Evolutionary conservation across 2,113 vertebrate genomes (phyloP).

Genomic region (Eretmochelys imbricata): DNA sequence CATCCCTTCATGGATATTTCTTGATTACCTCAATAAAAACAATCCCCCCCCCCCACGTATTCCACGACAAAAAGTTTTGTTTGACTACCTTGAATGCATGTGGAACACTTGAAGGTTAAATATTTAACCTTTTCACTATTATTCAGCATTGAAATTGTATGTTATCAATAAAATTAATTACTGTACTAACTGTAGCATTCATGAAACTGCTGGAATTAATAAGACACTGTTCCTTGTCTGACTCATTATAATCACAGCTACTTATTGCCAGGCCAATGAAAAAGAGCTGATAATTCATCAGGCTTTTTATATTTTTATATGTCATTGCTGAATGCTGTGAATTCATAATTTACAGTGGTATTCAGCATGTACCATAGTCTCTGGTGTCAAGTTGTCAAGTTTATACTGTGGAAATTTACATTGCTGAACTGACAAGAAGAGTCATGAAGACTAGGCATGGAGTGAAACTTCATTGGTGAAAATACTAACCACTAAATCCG

Average conservation of each 20-base stretch:
- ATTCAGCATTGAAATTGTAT: constrained; percentile 47
- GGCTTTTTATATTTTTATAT: neutral
- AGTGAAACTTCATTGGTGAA: neutral
- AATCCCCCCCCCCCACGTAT: constrained; percentile 8
- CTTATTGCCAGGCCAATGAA: constrained; percentile 36
- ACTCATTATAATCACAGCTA: constrained; percentile 36
- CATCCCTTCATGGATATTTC: neutral
- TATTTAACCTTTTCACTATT: constrained; percentile 46
- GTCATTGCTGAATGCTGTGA: neutral
- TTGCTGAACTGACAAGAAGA: neutral
- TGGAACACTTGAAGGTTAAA: constrained; percentile 9
- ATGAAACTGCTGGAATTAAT: constrained; percentile 27
- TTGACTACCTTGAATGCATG: constrained; percentile 58
- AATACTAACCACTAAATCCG: neutral
- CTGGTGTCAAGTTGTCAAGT: constrained; percentile 4
- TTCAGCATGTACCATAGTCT: neutral
- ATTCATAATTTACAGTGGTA: neutral
- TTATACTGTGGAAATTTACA: neutral
- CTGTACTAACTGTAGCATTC: constrained; percentile 50
- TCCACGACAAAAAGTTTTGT: constrained; percentile 44
- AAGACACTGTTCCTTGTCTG: neutral
- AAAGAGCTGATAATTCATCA: constrained; percentile 31
- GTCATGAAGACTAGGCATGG: neutral
- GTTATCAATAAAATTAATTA: constrained; percentile 53
- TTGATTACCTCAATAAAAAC: constrained; percentile 20